phyloP scores from a whole-genome alignment of 2,888 invertebrate species.

The Zaprionus bogoriensis region DNA sequence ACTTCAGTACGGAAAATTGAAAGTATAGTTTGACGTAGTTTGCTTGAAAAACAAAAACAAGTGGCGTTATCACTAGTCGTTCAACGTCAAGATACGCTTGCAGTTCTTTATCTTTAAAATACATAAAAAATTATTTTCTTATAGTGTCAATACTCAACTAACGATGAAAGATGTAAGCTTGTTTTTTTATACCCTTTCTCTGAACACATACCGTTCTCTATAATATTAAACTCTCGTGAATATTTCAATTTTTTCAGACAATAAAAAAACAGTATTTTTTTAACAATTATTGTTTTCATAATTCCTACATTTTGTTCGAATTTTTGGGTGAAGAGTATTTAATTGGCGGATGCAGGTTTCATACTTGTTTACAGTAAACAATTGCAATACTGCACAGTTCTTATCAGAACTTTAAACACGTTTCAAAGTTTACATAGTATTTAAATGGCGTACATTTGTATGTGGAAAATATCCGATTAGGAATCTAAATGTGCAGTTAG shows the following conservation, averaged over 20 bases:
- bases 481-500: not conserved
- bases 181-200: too few relatives aligned
- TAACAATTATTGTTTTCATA: too few relatives aligned
- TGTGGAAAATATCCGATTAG: not conserved
- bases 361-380: not conserved
- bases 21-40: not conserved
- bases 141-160: too few relatives aligned
- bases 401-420: not conserved
- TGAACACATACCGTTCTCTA: too few relatives aligned
- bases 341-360: too few relatives aligned
- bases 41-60: not conserved
- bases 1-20: not conserved
- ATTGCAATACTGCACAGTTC: not conserved
- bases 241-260: too few relatives aligned
- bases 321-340: too few relatives aligned
- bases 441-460: not conserved
- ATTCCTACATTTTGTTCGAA: too few relatives aligned
- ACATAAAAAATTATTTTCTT: not conserved
- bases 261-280: too few relatives aligned
- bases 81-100: not conserved
- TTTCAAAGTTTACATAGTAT: not conserved
- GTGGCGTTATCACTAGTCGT: not conserved
- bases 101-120: not conserved
- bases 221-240: too few relatives aligned
- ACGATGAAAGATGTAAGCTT: too few relatives aligned